phyloP scores from a whole-genome alignment of 1,140 invertebrate genomes.

The Eriocheir sinensis region DNA sequence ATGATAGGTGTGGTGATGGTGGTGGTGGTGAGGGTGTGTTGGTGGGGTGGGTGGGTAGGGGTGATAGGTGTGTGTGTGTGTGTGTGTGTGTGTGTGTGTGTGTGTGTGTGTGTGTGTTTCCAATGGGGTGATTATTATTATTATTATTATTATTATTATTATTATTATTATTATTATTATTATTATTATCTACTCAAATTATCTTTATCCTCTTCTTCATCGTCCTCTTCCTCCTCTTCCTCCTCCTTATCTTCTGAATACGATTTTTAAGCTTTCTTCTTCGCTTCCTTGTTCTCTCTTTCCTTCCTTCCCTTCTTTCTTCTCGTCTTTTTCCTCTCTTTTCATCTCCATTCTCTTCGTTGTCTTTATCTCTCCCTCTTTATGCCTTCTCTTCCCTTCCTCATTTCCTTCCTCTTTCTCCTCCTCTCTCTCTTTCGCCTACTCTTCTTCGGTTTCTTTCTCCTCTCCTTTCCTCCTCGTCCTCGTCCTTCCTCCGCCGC shows the following conservation, averaged over 20 bases:
- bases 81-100: neutral
- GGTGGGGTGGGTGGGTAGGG: too few species aligned
- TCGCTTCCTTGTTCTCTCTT: neutral
- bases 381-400: neutral
- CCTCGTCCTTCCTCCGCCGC: neutral
- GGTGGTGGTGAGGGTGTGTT: too few species aligned
- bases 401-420: neutral
- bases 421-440: neutral
- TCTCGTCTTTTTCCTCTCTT: too few species aligned
- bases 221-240: too few species aligned
- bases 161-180: too few species aligned
- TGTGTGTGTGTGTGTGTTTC: too few species aligned
- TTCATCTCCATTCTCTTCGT: too few species aligned
- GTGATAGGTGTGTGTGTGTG: conserved; percentile 28
- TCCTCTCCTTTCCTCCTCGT: neutral
- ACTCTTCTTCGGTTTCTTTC: neutral
- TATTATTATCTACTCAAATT: too few species aligned
- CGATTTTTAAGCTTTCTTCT: neutral
- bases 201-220: too few species aligned
- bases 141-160: too few species aligned
- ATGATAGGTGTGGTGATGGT: too few species aligned
- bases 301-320: conserved; percentile 23
- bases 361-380: too few species aligned
- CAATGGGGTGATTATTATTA: neutral
- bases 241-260: neutral